Conservation (phyloP, 92 coral and sea anemone species). For the Pocillopora meandrina region DNA sequence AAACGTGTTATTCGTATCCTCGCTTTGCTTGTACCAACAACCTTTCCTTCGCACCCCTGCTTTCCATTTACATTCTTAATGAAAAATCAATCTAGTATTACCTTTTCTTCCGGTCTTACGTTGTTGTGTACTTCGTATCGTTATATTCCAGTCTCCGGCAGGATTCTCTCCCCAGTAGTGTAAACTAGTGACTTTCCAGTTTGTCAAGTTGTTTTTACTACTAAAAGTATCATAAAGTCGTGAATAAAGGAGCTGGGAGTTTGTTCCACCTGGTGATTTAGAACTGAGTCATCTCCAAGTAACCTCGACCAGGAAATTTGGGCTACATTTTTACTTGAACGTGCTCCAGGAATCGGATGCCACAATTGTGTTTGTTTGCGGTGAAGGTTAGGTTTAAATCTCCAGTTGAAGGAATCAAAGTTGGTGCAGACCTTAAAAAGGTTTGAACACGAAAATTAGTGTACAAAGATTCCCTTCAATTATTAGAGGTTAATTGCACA, state of each 20-base stretch:
- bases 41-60: too few species aligned
- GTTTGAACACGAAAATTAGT: not conserved
- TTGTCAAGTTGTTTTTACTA: slow-evolving; percentile 17
- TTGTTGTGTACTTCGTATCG: slow-evolving; percentile 1
- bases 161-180: slow-evolving; percentile 74
- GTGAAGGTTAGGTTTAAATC: not conserved
- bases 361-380: not conserved
- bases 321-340: slow-evolving; percentile 52
- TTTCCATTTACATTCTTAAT: too few species aligned
- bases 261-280: slow-evolving; percentile 49
- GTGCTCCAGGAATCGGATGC: slow-evolving; percentile 52
- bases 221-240: slow-evolving; percentile 38
- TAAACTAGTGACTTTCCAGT: slow-evolving; percentile 49
- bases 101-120: too few species aligned
- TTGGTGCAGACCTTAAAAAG: not conserved
- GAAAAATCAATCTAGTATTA: too few species aligned
- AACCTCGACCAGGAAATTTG: slow-evolving; percentile 43
- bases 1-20: too few species aligned
- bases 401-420: not conserved
- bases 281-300: slow-evolving; percentile 45
- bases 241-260: slow-evolving; percentile 43
- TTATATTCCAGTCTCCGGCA: slow-evolving; percentile 35
- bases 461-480: not conserved
- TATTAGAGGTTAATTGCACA: too few species aligned
- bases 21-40: too few species aligned